Percentiles rank a stretch among this genome's conserved stretches.
Conservation (phyloP, 2,797 vertebrate species). For the Phataginus tetradactyla region DNA sequence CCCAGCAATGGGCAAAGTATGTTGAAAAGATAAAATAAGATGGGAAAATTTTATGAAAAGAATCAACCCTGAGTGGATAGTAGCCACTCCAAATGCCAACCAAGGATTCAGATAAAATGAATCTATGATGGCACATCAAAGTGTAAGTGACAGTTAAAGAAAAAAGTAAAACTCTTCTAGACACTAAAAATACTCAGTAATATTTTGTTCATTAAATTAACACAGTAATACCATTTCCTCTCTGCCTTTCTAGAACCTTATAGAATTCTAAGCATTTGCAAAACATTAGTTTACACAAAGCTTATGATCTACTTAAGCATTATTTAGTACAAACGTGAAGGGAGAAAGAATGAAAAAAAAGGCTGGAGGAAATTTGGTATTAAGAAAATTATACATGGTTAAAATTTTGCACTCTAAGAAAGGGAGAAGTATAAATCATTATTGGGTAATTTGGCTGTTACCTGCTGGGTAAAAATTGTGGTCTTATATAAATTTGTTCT, state of each 20-base stretch:
- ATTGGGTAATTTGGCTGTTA: conserved; percentile 11
- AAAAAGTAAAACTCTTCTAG: conserved; percentile 45
- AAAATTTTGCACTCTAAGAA: conserved; percentile 3
- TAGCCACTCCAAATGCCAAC: conserved; percentile 74
- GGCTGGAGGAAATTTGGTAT: not conserved
- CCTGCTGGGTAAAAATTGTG: not conserved
- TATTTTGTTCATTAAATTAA: conserved; percentile 49
- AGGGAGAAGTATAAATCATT: not conserved
- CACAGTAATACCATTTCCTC: conserved; percentile 54
- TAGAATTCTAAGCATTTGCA: not conserved
- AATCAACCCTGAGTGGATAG: conserved; percentile 44
- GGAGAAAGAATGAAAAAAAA: not conserved
- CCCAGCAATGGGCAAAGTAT: not conserved
- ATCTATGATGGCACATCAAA: conserved; percentile 68
- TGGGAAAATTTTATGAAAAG: conserved; percentile 58
- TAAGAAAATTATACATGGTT: conserved; percentile 27
- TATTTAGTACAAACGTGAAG: not conserved
- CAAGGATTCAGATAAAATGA: conserved; percentile 74
- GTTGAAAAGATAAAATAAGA: conserved; percentile 52
- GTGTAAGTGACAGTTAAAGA: conserved; percentile 64
- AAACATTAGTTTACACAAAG: not conserved
- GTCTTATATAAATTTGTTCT: not conserved
- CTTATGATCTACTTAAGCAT: not conserved
- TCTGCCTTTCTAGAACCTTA: not conserved
- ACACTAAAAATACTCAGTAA: not conserved